Conservation (phyloP, 2,797 vertebrate genomes). For the Champsocephalus esox region DNA sequence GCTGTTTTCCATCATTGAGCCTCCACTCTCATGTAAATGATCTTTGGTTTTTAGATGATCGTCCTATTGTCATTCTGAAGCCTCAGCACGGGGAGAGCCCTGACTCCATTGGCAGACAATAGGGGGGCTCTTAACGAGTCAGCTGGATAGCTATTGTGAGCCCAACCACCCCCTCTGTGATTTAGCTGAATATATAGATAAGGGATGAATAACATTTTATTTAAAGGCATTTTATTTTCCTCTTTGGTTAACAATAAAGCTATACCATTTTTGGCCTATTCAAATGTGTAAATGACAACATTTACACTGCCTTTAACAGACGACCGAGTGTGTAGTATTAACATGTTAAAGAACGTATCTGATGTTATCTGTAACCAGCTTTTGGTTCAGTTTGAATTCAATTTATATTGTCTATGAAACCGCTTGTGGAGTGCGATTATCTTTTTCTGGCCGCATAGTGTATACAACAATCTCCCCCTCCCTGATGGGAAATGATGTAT, state of each 20-base stretch:
- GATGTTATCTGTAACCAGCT: slow-evolving; percentile 5
- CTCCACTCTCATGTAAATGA: slow-evolving; percentile 67
- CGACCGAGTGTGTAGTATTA: slow-evolving; percentile 15
- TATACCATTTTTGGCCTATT: slow-evolving; percentile 1
- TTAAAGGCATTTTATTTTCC: slow-evolving; percentile 34
- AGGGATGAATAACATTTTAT: slow-evolving; percentile 34
- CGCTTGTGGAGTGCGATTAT: slow-evolving; percentile 7
- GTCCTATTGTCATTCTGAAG: slow-evolving; percentile 62
- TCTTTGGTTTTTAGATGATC: slow-evolving; percentile 69
- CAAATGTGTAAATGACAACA: neutral
- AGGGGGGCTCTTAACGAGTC: slow-evolving; percentile 63
- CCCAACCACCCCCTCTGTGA: slow-evolving; percentile 43
- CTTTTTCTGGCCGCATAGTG: slow-evolving; percentile 18
- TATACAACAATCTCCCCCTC: slow-evolving; percentile 41
- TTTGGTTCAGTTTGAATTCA: slow-evolving; percentile 32
- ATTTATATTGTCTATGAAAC: slow-evolving; percentile 52
- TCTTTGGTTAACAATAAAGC: neutral
- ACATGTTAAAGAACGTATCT: slow-evolving; percentile 1
- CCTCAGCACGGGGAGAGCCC: slow-evolving; percentile 60
- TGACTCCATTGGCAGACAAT: slow-evolving; percentile 72
- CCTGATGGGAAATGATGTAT: slow-evolving; percentile 59
- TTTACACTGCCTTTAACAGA: neutral
- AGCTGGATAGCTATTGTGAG: slow-evolving; percentile 76
- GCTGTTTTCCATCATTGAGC: slow-evolving; percentile 32
- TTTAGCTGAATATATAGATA: slow-evolving; percentile 65